These are phyloP conservation scores for Eulimnadia texana DNA, from an alignment of 1,140 invertebrate genomes.

Conservation along the genomic window DNA sequence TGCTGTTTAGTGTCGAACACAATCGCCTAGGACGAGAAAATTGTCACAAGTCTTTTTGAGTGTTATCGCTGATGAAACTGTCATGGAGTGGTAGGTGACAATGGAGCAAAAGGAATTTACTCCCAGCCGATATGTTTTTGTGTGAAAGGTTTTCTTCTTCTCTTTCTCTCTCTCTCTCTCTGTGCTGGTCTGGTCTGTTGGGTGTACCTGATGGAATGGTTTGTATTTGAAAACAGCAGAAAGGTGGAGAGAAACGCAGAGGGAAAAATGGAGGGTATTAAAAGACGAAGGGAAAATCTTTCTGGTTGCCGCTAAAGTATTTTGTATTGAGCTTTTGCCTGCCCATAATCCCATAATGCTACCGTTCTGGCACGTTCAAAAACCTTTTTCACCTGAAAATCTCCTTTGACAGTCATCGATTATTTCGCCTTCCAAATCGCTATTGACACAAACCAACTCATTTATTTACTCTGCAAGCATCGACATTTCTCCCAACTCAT, in stretches of 20 bases:
- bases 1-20: not conserved
- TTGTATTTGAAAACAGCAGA: no score
- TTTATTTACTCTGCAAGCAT: not conserved
- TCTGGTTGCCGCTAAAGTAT: not conserved
- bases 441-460: not conserved
- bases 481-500: no score
- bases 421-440: not conserved
- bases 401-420: not conserved
- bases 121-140: no score
- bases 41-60: no score
- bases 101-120: no score
- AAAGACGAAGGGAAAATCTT: not conserved
- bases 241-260: no score
- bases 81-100: no score
- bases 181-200: no score
- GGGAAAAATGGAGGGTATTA: not conserved
- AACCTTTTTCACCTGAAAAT: not conserved
- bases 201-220: no score
- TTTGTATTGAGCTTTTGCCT: not conserved
- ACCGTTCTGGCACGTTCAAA: not conserved
- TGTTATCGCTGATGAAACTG: no score
- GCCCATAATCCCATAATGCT: not conserved
- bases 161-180: no score
- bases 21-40: not conserved
- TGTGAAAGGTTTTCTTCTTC: no score